These are phyloP conservation scores for Camarhynchus parvulus DNA, from an alignment of 2,113 vertebrate species.

Conservation along the genomic window DNA sequence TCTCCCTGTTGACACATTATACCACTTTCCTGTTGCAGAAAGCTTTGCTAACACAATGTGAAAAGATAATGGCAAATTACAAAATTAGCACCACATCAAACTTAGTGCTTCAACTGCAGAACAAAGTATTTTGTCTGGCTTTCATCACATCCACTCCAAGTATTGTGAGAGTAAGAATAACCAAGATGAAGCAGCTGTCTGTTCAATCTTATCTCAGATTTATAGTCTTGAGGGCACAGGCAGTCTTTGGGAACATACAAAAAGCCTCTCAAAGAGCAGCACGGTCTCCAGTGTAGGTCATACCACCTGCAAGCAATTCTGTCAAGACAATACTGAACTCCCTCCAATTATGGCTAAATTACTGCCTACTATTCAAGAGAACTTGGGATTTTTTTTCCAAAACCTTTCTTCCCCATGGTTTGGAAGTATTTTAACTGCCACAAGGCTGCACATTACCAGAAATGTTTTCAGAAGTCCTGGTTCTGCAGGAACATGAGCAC, in stretches of 20 bases:
- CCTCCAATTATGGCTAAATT: background rate
- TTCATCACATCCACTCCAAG: background rate
- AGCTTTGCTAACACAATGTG: background rate
- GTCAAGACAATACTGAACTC: background rate
- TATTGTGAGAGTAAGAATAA: background rate
- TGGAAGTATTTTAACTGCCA: background rate
- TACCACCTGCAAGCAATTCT: background rate
- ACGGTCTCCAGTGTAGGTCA: background rate
- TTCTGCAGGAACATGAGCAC: background rate
- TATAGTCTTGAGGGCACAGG: background rate
- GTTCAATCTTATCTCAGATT: background rate
- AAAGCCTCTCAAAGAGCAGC: background rate
- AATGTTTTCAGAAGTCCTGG: background rate
- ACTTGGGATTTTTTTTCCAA: background rate
- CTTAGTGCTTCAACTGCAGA: background rate
- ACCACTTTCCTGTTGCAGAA: background rate
- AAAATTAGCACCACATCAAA: background rate
- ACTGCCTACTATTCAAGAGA: background rate
- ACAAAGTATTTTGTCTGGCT: background rate
- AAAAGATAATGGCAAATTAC: constrained; percentile 17
- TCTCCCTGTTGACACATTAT: background rate
- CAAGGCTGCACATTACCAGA: background rate
- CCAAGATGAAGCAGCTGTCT: background rate
- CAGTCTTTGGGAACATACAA: background rate
- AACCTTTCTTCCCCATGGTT: background rate